Evolutionary conservation across 2,888 invertebrate genomes (phyloP).

Genomic region (Drosophila suboccidentalis): DNA sequence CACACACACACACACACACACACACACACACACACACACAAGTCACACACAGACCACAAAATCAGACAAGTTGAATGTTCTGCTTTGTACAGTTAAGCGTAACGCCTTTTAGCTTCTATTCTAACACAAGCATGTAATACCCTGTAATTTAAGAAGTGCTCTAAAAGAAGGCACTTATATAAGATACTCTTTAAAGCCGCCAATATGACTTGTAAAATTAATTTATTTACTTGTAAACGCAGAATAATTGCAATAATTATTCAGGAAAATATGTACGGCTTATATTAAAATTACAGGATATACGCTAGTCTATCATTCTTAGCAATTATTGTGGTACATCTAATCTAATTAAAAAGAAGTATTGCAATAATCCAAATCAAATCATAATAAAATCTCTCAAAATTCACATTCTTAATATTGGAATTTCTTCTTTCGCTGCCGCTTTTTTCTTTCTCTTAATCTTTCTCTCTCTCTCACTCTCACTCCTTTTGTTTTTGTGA

Average conservation of each 20-base stretch:
- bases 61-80: slow-evolving; percentile 47
- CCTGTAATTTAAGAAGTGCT: slow-evolving; percentile 11
- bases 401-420: too few relatives aligned
- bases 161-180: background rate
- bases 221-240: too few relatives aligned
- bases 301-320: background rate
- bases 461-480: too few relatives aligned
- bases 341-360: too few relatives aligned
- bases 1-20: slow-evolving; percentile 19
- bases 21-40: slow-evolving; percentile 14
- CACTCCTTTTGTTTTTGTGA: too few relatives aligned
- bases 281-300: background rate
- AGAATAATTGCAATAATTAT: background rate
- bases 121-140: slow-evolving; percentile 1
- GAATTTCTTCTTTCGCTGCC: too few relatives aligned
- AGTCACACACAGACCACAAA: slow-evolving; percentile 14
- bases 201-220: background rate
- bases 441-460: too few relatives aligned
- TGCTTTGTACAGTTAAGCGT: slow-evolving; percentile 34
- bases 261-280: background rate
- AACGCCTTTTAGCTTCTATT: slow-evolving; percentile 18
- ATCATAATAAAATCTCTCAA: too few relatives aligned
- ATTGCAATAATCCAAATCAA: too few relatives aligned
- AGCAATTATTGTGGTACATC: too few relatives aligned
- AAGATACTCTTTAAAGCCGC: background rate